These are phyloP conservation scores for Lepidostoma basale DNA, from an alignment of 1,140 invertebrate genomes.

Conservation along the genomic window DNA sequence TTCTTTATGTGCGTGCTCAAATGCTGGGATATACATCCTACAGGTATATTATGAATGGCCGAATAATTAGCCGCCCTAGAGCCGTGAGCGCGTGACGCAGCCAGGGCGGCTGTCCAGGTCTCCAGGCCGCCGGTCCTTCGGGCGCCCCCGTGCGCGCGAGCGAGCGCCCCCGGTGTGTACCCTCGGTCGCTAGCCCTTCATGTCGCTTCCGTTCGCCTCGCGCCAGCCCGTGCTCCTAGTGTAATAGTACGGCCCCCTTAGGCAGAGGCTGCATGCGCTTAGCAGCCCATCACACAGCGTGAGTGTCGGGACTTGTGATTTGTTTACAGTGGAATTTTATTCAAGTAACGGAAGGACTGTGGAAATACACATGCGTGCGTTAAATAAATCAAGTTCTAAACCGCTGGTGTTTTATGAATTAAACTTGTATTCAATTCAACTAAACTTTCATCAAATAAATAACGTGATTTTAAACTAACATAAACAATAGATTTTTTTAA, in stretches of 20 bases:
- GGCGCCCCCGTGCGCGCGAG: not conserved
- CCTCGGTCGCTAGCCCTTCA: not conserved
- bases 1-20: slow-evolving; percentile 37
- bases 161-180: not conserved
- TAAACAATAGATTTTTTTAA: too few species aligned
- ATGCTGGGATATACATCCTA: slow-evolving; percentile 45
- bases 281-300: too few species aligned
- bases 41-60: slow-evolving; percentile 38
- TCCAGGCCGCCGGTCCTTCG: not conserved
- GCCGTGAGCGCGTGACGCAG: not conserved
- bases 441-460: too few species aligned
- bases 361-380: too few species aligned
- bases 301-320: too few species aligned
- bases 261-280: too few species aligned
- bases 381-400: too few species aligned
- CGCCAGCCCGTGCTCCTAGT: not conserved
- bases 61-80: slow-evolving; percentile 9
- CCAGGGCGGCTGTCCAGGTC: not conserved
- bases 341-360: too few species aligned
- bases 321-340: too few species aligned
- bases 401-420: too few species aligned
- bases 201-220: not conserved
- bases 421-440: too few species aligned
- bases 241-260: not conserved
- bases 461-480: too few species aligned